Percentiles rank a stretch among this genome's conserved stretches.
These are phyloP conservation scores for Amphipyra berbera DNA, from an alignment of 2,888 invertebrate species.

Conservation along the genomic window DNA sequence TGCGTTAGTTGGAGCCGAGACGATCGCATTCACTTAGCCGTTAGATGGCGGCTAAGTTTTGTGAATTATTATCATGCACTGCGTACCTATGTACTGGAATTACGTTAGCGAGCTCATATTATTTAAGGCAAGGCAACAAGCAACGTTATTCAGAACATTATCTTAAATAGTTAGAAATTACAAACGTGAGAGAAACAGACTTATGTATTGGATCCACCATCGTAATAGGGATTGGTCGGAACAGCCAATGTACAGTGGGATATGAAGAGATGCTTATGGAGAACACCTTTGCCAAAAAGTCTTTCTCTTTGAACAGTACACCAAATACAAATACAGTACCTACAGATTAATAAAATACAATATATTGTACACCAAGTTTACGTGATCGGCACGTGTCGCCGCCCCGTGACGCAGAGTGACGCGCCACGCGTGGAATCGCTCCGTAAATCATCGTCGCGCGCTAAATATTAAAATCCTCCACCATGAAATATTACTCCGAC, in stretches of 20 bases:
- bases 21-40: conserved; percentile 47
- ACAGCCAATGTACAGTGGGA: background rate
- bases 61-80: conserved; percentile 32
- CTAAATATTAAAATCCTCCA: conserved; percentile 52
- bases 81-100: conserved; percentile 1
- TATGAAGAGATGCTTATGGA: no score
- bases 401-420: conserved; percentile 22
- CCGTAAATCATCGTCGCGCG: conserved; percentile 63
- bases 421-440: conserved; percentile 60
- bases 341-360: no score
- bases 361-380: no score
- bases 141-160: background rate
- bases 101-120: conserved; percentile 13
- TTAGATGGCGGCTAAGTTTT: conserved; percentile 36
- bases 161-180: conserved; percentile 4
- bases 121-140: conserved; percentile 1
- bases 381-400: background rate
- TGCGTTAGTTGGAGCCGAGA: conserved; percentile 3
- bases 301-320: no score
- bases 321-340: no score
- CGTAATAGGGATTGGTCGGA: background rate
- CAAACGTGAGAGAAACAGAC: background rate
- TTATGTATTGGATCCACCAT: background rate
- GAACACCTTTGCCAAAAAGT: no score
- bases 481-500: conserved; percentile 25